Percentiles rank a stretch among this genome's conserved stretches.
Conservation (phyloP, 2,113 vertebrate species). For the Dolichallabes microphthalmus region DNA sequence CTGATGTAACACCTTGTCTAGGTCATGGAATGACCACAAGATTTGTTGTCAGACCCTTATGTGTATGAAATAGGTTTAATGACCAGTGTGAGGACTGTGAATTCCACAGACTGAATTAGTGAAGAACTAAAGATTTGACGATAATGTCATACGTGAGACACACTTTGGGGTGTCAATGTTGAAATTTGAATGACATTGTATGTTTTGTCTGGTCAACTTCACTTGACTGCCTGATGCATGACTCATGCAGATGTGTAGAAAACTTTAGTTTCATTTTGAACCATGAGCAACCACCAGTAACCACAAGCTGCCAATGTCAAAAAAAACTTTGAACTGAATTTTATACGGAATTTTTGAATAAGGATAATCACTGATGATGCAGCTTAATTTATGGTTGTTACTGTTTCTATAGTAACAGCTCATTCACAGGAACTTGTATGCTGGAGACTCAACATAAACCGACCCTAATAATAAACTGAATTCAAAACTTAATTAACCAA, state of each 20-base stretch:
- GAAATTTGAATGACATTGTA: background rate
- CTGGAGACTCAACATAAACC: background rate
- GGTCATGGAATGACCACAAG: too few relatives aligned
- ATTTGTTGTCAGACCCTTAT: too few relatives aligned
- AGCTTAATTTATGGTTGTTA: background rate
- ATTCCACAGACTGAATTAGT: background rate
- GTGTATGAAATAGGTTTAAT: background rate
- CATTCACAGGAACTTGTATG: background rate
- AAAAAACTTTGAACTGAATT: too few relatives aligned
- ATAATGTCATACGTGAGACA: background rate
- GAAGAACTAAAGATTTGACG: background rate
- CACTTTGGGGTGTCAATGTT: background rate
- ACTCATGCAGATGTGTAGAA: background rate
- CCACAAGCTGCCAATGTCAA: background rate
- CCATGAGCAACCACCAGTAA: background rate
- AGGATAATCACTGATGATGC: background rate
- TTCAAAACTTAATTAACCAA: background rate
- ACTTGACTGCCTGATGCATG: background rate
- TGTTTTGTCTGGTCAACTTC: slow-evolving; percentile 24
- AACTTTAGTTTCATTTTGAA: background rate
- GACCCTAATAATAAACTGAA: background rate
- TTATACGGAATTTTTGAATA: background rate
- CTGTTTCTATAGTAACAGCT: background rate
- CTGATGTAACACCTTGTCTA: too few relatives aligned
- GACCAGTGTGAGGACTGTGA: background rate